These are phyloP conservation scores for Xylota segnis DNA, from an alignment of 2,888 invertebrate genomes.

Conservation along the genomic window DNA sequence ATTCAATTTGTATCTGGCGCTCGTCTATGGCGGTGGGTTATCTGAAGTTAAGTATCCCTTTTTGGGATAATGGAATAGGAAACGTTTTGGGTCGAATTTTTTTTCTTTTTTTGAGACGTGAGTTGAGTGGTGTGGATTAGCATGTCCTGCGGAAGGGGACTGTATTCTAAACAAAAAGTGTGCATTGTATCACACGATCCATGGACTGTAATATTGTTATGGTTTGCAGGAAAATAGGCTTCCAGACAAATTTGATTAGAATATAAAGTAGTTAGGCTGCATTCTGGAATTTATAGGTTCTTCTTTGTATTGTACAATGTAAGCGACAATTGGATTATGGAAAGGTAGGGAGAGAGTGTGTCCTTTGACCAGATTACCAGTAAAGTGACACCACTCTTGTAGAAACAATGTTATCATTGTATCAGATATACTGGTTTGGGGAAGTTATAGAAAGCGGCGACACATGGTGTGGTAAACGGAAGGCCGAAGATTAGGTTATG, in stretches of 20 bases:
- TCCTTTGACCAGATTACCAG: background rate
- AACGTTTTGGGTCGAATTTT: background rate
- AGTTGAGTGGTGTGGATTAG: constrained; percentile 18
- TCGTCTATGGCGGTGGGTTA: constrained; percentile 5
- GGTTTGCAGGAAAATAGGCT: background rate
- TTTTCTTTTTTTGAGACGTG: background rate
- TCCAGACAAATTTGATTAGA: constrained; percentile 4
- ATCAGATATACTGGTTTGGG: too few relatives aligned
- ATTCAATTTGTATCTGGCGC: constrained; percentile 28
- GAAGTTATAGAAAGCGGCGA: too few relatives aligned
- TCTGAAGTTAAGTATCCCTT: constrained; percentile 19
- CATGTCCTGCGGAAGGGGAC: background rate
- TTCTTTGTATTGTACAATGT: background rate
- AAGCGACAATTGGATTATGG: background rate
- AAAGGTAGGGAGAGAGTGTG: background rate
- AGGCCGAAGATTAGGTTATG: too few relatives aligned
- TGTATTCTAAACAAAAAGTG: background rate
- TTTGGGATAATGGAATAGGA: constrained; percentile 15
- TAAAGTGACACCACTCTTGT: too few relatives aligned
- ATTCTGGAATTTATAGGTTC: background rate
- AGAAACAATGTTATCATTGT: too few relatives aligned
- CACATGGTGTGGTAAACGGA: too few relatives aligned
- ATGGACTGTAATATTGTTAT: constrained; percentile 14
- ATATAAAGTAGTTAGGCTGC: constrained; percentile 21
- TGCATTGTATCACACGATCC: constrained; percentile 12